A percentile compares a stretch with the other conserved stretches of the same genome.
These are phyloP conservation scores for Hippasteria phrygiana DNA, from an alignment of 53 echinoderm and acorn worm genomes.

Conservation along the genomic window DNA sequence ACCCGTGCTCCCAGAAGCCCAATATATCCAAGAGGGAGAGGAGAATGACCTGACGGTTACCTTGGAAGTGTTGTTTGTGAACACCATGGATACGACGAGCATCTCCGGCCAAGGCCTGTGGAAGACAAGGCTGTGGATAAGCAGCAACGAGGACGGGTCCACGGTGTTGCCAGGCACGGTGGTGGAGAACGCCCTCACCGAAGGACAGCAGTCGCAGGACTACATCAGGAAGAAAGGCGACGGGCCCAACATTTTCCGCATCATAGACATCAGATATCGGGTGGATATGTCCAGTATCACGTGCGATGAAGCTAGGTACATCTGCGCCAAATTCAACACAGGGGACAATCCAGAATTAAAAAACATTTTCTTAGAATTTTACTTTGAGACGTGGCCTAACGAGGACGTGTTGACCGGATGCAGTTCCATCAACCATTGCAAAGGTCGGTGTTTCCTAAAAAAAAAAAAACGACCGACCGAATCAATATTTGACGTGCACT, in stretches of 20 bases:
- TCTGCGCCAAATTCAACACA: slow-evolving; percentile 81
- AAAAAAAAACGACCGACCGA: too few species aligned
- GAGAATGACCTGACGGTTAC: slow-evolving; percentile 70
- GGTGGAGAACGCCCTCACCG: slow-evolving; percentile 67
- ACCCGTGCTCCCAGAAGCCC: background rate
- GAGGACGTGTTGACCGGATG: slow-evolving; percentile 79
- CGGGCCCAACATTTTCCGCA: slow-evolving; percentile 43
- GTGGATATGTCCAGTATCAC: slow-evolving; percentile 73
- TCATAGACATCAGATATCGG: slow-evolving; percentile 69
- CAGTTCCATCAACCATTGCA: slow-evolving; percentile 69
- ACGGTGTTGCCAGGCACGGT: slow-evolving; percentile 62
- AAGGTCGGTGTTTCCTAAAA: too few species aligned
- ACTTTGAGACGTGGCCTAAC: slow-evolving; percentile 70
- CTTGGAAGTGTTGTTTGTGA: slow-evolving; percentile 67
- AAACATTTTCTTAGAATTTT: slow-evolving; percentile 53
- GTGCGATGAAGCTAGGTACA: slow-evolving; percentile 80
- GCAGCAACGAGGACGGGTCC: slow-evolving; percentile 60
- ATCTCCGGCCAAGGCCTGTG: slow-evolving; percentile 81
- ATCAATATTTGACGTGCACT: too few species aligned
- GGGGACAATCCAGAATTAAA: slow-evolving; percentile 60
- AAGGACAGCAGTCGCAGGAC: slow-evolving; percentile 38
- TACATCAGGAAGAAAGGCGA: slow-evolving; percentile 55
- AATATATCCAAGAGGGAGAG: slow-evolving; percentile 59
- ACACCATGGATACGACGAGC: slow-evolving; percentile 53
- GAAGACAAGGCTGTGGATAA: slow-evolving; percentile 82